A percentile compares a stretch with the other conserved stretches of the same genome.
Evolutionary conservation across 2,797 vertebrate species (phyloP).

Genomic region (Melanotaenia nigrans): DNA sequence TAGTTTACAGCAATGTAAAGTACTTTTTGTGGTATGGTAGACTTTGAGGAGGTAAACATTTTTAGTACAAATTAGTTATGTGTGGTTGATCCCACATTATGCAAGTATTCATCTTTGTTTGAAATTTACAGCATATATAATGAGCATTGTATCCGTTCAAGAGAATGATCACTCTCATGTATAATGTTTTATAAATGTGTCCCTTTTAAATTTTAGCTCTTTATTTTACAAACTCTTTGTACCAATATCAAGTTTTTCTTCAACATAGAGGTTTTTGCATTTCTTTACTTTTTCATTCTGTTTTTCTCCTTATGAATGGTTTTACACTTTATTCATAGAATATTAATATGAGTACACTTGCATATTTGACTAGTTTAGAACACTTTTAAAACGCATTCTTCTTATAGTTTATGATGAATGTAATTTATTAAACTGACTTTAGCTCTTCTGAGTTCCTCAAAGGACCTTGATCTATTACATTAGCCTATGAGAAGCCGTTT

Average conservation of each 20-base stretch:
- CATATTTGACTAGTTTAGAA: slow-evolving; percentile 70
- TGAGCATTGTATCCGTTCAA: slow-evolving; percentile 30
- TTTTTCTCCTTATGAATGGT: slow-evolving; percentile 54
- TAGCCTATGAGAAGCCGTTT: slow-evolving; percentile 70
- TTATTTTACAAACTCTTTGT: slow-evolving; percentile 40
- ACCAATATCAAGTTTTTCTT: slow-evolving; percentile 33
- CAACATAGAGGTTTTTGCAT: slow-evolving; percentile 46
- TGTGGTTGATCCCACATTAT: slow-evolving; percentile 60
- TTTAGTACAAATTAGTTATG: slow-evolving; percentile 52
- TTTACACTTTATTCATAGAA: slow-evolving; percentile 72
- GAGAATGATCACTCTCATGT: slow-evolving; percentile 16
- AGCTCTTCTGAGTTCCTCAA: slow-evolving; percentile 68
- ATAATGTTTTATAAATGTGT: slow-evolving; percentile 18
- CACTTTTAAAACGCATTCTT: slow-evolving; percentile 75
- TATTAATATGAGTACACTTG: slow-evolving; percentile 62
- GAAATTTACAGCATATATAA: slow-evolving; percentile 33
- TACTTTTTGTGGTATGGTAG: slow-evolving; percentile 53
- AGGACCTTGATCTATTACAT: slow-evolving; percentile 59
- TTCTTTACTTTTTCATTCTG: slow-evolving; percentile 44
- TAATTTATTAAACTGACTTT: slow-evolving; percentile 84
- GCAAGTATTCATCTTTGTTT: slow-evolving; percentile 39
- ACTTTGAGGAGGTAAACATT: slow-evolving; percentile 44
- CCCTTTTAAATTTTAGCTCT: slow-evolving; percentile 27
- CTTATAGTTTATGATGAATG: slow-evolving; percentile 84
- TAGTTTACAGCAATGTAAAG: slow-evolving; percentile 46